phyloP scores from a whole-genome alignment of 2,888 invertebrate species.

The Euzetes globulus region DNA sequence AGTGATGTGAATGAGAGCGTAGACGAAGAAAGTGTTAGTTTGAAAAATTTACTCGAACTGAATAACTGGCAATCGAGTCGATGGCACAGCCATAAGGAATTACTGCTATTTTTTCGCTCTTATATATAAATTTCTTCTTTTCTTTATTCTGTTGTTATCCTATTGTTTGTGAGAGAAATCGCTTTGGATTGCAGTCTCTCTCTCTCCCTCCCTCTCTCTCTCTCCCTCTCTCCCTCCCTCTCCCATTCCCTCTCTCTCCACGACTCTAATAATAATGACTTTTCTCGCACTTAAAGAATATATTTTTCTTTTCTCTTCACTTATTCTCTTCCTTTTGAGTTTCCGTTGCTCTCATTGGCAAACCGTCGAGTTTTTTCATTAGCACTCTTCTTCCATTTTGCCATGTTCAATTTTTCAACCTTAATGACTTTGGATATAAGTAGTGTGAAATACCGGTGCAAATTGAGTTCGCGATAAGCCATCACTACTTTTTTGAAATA shows the following conservation, averaged over 20 bases:
- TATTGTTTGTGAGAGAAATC: neutral
- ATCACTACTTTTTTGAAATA: neutral
- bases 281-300: neutral
- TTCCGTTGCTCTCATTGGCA: neutral
- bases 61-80: neutral
- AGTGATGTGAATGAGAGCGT: too few relatives aligned
- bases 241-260: neutral
- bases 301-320: slow-evolving; percentile 1
- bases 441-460: neutral
- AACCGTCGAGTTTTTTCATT: neutral
- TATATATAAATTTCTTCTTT: too few relatives aligned
- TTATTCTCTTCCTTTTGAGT: neutral
- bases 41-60: neutral
- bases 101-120: neutral
- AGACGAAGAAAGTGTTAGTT: slow-evolving; percentile 1
- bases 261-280: neutral
- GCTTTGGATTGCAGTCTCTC: neutral
- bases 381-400: too few relatives aligned
- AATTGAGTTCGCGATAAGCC: neutral
- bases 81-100: neutral
- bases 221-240: neutral
- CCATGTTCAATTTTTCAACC: too few relatives aligned
- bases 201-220: neutral
- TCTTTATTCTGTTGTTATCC: neutral
- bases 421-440: neutral